Base-by-base conservation (phyloP, 2,113 vertebrate species). In the Neoarius graeffei region DNA sequence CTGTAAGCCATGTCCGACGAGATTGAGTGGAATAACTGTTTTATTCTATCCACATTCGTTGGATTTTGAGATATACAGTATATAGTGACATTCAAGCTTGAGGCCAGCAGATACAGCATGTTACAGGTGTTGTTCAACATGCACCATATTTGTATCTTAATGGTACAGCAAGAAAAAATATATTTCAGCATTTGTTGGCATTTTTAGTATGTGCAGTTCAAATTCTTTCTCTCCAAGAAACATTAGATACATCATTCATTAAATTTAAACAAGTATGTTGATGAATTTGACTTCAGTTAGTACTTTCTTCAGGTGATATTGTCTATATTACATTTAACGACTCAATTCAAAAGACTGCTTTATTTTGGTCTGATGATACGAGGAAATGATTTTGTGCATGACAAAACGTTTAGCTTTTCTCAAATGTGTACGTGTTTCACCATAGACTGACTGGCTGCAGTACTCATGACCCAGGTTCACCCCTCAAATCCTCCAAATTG, bases 401-500 rank as follows among this genome's bases (percentile, higher is more conserved):
- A 76, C 3, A 11, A 54, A 54, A 11, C 11, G 7, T 9, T 54
- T 54, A 9, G 54, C 54, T 54, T 7, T 54, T 11, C 11, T 54
- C 7, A 4, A 48, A 42, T 48, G 30, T 35, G 15, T 87, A 19
- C 30, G 1, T 90, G 59, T 90, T 54, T 88, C 35, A 77, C 56
- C 69, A 54, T 83, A 98, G 97, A 90, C 79, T 96, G 90, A 96
- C 94, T 59, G 94, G 96, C 50, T 86, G 85, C 27, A 81, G 89
- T 42, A 66, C 91, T 57, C 96, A 96, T 91, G 95, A 95, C 84
- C 90, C 95, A 57, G 3, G 91, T 50, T 96, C 95, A 62, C 93
- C 95, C 64, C 89, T 97, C 91, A 98, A 98, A 95, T 88, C 96
- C 85, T 95, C 96, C 76, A 98, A 96, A 90, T 93, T 95, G 90